Base-by-base conservation (phyloP, 2,888 invertebrate species). In the Dryobota labecula region DNA sequence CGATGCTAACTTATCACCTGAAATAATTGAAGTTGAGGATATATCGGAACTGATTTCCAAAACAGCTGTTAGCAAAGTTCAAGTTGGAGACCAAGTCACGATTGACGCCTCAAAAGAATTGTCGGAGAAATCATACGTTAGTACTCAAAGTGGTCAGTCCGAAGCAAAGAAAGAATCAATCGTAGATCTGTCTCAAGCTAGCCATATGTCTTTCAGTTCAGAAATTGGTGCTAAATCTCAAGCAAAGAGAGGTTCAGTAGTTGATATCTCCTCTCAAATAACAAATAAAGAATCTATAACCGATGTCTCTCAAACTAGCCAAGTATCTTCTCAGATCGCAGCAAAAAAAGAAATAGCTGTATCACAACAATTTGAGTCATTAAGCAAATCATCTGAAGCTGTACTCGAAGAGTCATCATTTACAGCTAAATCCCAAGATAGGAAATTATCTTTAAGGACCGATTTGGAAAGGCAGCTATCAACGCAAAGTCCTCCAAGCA, bases 11-110 rank as follows among this genome's bases (percentile, higher is more conserved):
- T 56, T 84, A 47, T 75, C 80, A 56, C 76, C 80, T 41, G 84
- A 79, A 75, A 80, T 79, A 0, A 86, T 86, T 36, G 88, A 88
- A 81, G 73, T 88, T 1, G 80, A 85, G 51, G 84, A 85, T 51
- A 76, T 81, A 24, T 72, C 80, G 20, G 78, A 83, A 51, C 30
- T 80, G 6, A 56, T 76, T 20, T 65, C 78, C 11, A 69, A 72
- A 49, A 64, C 76, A 0, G 73, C 75, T 30, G 24, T 83, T 5
- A 84, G 53, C 6, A 76, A 79, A 65, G 51, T 77, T 20, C 70
- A 76, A 57, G 70, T 77, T 1, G 70, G 66, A 13, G 54, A 83
- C 30, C 64, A 80, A 24, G 30, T 78, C 27, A 60, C 57, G 2
- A 61, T 84, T 0, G 80, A 82, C 13, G 61, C 65, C 7, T 65